Evolutionary conservation across 2,113 vertebrate species (phyloP), one percentile per base, ranked within the genome.

Genomic region (Anhinga anhinga): DNA sequence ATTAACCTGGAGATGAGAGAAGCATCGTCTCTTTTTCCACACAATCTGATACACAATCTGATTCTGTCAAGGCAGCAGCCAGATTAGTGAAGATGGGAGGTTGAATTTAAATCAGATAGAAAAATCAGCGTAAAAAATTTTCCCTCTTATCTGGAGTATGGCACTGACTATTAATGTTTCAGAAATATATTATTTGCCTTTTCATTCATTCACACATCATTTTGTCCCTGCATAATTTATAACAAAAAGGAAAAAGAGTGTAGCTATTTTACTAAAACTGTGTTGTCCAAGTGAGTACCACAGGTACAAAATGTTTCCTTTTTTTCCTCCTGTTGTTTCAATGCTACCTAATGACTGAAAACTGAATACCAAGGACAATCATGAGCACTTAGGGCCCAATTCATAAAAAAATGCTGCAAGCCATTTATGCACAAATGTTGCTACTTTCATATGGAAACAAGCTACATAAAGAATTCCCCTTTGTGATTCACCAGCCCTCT

Each of bases 401-500:
- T 98, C 98, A 97, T 98, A 98, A 98, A 98, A 98, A 98, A 98
- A 95, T 96, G 70, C 96, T 97, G 97, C 94, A 96, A 98, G 96
- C 96, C 97, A 98, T 98, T 98, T 98, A 98, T 97, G 97, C 98
- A 93, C 95, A 98, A 98, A 98, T 96, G 98, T 98, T 98, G 92
- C 97, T 97, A 98, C 98, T 98, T 98, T 98, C 98, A 98, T 98
- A 98, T 98, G 98, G 98, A 98, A 98, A 98, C 97, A 98, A 98
- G 98, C 95, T 97, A 92, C 98, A 98, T 97, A 98, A 98, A 98
- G 97, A 98, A 98, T 97, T 98, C 73, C 87, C 93, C 91, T 98
- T 98, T 98, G 98, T 98, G 95, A 98, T 98, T 98, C 98, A 97
- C 96, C 98, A 97, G 91, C 86, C 92, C 93, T 98, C 97, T 98